phyloP scores from a whole-genome alignment of 1,140 invertebrate genomes.

The Zeugodacus cucurbitae region DNA sequence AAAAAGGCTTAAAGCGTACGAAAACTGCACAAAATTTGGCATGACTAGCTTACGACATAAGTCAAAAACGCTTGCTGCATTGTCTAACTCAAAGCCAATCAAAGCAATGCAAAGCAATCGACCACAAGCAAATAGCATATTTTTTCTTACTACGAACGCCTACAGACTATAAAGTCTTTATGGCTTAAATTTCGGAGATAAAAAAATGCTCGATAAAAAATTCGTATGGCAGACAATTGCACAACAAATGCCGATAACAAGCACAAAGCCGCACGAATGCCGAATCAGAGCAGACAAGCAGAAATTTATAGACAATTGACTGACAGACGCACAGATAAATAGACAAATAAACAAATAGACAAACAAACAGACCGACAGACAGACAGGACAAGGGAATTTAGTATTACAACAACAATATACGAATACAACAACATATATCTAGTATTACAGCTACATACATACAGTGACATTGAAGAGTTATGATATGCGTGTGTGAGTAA shows the following conservation, averaged over 20 bases:
- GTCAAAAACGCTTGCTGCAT: neutral
- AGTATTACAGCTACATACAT: no score
- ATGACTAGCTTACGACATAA: neutral
- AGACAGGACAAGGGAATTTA: neutral
- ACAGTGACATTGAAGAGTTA: neutral
- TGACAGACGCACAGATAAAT: neutral
- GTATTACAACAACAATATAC: neutral
- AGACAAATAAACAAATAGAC: neutral
- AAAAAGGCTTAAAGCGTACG: neutral
- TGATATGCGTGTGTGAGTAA: neutral
- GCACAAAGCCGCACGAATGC: neutral
- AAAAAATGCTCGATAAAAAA: neutral
- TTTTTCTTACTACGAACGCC: neutral
- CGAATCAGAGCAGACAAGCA: neutral
- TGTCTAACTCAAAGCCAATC: neutral
- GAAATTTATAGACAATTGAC: constrained; percentile 17
- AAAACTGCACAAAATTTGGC: neutral
- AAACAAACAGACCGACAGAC: neutral
- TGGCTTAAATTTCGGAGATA: neutral
- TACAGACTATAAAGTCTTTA: neutral
- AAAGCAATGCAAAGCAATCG: neutral
- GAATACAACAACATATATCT: neutral
- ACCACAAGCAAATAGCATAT: neutral
- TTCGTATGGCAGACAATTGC: neutral
- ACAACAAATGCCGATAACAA: constrained; percentile 23